A percentile compares a stretch with the other conserved stretches of the same genome.
Conservation (phyloP, 2,888 invertebrate species). For the Apamea monoglypha region DNA sequence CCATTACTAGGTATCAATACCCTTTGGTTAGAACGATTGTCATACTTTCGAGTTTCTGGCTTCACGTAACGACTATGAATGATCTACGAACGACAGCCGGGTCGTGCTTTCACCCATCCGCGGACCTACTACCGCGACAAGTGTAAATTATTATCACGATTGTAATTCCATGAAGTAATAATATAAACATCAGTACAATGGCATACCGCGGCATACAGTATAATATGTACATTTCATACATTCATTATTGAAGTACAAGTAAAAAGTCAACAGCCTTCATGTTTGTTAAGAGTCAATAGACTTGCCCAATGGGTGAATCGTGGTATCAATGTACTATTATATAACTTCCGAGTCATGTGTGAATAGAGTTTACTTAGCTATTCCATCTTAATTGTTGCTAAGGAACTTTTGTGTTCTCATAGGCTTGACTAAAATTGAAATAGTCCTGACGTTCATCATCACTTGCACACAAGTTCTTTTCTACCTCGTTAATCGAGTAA, state of each 20-base stretch:
- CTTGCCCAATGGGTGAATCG: slow-evolving; percentile 3
- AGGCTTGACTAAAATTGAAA: neutral
- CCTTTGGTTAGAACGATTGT: neutral
- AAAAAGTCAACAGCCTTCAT: slow-evolving; percentile 33
- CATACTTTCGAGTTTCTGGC: neutral
- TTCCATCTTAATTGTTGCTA: slow-evolving; percentile 23
- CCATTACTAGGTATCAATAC: neutral
- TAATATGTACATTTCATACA: slow-evolving; percentile 20
- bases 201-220: neutral
- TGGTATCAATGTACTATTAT: slow-evolving; percentile 43
- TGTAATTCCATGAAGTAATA: neutral
- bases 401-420: neutral
- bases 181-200: slow-evolving; percentile 22
- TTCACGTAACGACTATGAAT: neutral
- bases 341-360: slow-evolving; percentile 34
- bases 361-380: slow-evolving; percentile 25
- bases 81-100: neutral
- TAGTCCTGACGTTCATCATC: too few species aligned
- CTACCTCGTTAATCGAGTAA: neutral
- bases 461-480: neutral
- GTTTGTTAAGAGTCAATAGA: slow-evolving; percentile 34
- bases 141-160: neutral
- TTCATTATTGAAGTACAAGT: slow-evolving; percentile 10
- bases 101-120: neutral
- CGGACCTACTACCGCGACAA: too few species aligned